These are phyloP conservation scores for Euwallacea fornicatus DNA, from an alignment of 1,140 invertebrate genomes.

Conservation along the genomic window DNA sequence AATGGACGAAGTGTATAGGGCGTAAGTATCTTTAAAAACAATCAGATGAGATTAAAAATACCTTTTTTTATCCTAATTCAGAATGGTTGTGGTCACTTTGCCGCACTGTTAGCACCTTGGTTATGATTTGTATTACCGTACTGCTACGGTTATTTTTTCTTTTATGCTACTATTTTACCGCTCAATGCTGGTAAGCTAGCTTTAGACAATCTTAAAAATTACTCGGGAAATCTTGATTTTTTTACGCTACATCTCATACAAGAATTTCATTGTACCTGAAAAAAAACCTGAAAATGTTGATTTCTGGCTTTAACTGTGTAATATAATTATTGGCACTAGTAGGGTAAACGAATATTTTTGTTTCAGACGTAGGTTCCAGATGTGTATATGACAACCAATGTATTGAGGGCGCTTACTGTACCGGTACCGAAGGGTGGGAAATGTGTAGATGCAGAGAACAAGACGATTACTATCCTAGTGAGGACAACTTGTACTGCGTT, in stretches of 20 bases:
- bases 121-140: too few species aligned
- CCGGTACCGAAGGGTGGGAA: constrained; percentile 17
- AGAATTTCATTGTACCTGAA: neutral
- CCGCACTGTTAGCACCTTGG: too few species aligned
- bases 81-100: too few species aligned
- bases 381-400: constrained; percentile 36
- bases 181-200: too few species aligned
- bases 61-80: too few species aligned
- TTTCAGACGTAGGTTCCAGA: constrained; percentile 21
- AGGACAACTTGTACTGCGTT: constrained; percentile 16
- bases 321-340: neutral
- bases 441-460: constrained; percentile 17
- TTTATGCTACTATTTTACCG: too few species aligned
- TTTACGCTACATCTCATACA: neutral
- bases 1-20: constrained; percentile 26
- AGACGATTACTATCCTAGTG: constrained; percentile 24
- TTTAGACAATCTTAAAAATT: too few species aligned
- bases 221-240: neutral
- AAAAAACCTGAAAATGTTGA: neutral
- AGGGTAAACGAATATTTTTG: neutral
- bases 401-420: constrained; percentile 33
- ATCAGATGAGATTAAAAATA: neutral
- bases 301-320: neutral
- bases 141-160: too few species aligned
- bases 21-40: constrained; percentile 15